Percentiles rank a stretch among this genome's conserved stretches.
phyloP scores from a whole-genome alignment of 1,140 invertebrate genomes.

The Drosophila lowei region DNA sequence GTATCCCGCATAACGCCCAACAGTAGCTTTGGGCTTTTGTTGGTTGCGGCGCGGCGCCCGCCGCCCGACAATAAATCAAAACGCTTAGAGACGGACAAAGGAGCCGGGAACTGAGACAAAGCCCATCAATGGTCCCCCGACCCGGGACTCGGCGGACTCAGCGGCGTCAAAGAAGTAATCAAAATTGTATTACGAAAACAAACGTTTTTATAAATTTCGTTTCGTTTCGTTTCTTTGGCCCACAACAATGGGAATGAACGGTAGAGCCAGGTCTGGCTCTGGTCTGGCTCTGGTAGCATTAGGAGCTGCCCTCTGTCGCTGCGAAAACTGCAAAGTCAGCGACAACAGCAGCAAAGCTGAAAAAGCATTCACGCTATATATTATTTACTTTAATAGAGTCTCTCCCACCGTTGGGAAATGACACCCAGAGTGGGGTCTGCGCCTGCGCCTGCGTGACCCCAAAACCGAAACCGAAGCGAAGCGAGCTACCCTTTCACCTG shows the following conservation, averaged over 20 bases:
- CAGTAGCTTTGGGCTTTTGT: conserved; percentile 49
- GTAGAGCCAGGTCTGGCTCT: background rate
- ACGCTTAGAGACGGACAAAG: conserved; percentile 42
- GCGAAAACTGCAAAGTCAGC: conserved; percentile 70
- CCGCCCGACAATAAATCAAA: conserved; percentile 67
- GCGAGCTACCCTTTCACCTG: conserved; percentile 61
- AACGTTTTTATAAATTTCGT: conserved; percentile 72
- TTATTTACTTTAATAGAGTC: conserved; percentile 79
- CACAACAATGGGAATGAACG: conserved; percentile 61
- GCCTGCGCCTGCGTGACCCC: background rate
- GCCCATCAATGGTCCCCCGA: conserved; percentile 61
- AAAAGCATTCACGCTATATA: conserved; percentile 67
- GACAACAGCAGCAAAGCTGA: conserved; percentile 33
- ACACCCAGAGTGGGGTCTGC: conserved; percentile 9
- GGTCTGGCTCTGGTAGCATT: background rate
- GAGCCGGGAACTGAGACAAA: conserved; percentile 43
- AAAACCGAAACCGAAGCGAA: no score
- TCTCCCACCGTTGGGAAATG: conserved; percentile 60
- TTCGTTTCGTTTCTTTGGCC: conserved; percentile 45
- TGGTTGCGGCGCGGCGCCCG: conserved; percentile 1
- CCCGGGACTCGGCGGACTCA: conserved; percentile 24
- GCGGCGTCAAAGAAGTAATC: conserved; percentile 76
- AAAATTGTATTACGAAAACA: conserved; percentile 82
- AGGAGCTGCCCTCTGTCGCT: conserved; percentile 32
- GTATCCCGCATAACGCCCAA: conserved; percentile 47